Percentiles rank a stretch among this genome's conserved stretches.
Conservation (phyloP, 2,888 invertebrate genomes). For the Chirona hameri region DNA sequence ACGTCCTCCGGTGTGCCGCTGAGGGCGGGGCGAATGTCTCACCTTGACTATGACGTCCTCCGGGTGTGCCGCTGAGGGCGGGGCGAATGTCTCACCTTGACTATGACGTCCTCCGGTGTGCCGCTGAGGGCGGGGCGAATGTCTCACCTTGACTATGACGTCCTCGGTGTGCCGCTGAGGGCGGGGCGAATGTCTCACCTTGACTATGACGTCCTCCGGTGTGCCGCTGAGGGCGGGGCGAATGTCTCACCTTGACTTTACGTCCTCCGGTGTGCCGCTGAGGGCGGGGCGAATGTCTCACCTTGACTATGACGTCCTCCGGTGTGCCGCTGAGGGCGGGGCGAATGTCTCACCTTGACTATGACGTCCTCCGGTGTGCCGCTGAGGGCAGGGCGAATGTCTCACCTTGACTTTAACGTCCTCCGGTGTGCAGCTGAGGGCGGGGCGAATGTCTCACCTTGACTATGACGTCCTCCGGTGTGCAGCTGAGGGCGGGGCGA, state of each 20-base stretch:
- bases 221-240: slow-evolving; percentile 37
- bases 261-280: too few species aligned
- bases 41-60: too few species aligned
- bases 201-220: slow-evolving; percentile 61
- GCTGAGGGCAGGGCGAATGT: neutral
- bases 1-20: slow-evolving; percentile 54
- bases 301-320: slow-evolving; percentile 66
- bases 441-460: too few species aligned
- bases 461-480: too few species aligned
- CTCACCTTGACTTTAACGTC: slow-evolving; percentile 66
- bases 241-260: too few species aligned
- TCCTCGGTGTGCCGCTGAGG: neutral
- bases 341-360: too few species aligned
- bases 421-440: slow-evolving; percentile 44
- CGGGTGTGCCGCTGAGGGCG: neutral
- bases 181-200: slow-evolving; percentile 50
- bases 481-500: neutral
- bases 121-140: too few species aligned
- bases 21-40: too few species aligned
- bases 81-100: slow-evolving; percentile 54
- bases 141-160: too few species aligned
- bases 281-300: slow-evolving; percentile 43
- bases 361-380: too few species aligned
- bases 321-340: slow-evolving; percentile 38
- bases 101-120: slow-evolving; percentile 58